Evolutionary conservation across 1,140 invertebrate genomes (phyloP).

Genomic region (Anastrepha ludens): DNA sequence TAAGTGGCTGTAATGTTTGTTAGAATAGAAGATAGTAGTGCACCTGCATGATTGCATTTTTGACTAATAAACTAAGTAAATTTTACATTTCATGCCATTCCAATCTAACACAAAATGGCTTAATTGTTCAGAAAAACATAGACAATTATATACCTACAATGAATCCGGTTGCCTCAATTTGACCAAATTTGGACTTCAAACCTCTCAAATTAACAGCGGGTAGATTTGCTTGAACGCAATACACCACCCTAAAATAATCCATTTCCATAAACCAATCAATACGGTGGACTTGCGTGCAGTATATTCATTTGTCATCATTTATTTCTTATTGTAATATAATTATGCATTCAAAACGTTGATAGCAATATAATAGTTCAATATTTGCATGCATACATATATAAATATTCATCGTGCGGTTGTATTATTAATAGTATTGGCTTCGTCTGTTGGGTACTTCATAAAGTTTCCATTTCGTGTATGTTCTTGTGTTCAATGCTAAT

Average conservation of each 20-base stretch:
- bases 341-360: not conserved
- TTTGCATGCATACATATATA: not conserved
- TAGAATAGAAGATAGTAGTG: not conserved
- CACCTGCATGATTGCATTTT: slow-evolving; percentile 5
- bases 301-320: slow-evolving; percentile 16
- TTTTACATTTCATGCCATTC: not conserved
- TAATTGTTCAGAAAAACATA: not conserved
- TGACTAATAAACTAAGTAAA: not conserved
- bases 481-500: not conserved
- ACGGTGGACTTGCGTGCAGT: not conserved
- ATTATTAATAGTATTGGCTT: not conserved
- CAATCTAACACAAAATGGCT: not conserved
- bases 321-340: not conserved
- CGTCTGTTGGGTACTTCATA: not conserved
- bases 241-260: not conserved
- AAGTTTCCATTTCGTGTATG: not conserved
- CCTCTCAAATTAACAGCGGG: not conserved
- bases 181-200: not conserved
- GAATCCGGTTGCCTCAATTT: not conserved
- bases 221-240: not conserved
- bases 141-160: not conserved
- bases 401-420: not conserved
- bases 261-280: not conserved
- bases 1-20: slow-evolving; percentile 56
- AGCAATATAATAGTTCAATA: not conserved